Base-by-base conservation (phyloP, 2,797 vertebrate genomes). In the Sebastes goodei region DNA sequence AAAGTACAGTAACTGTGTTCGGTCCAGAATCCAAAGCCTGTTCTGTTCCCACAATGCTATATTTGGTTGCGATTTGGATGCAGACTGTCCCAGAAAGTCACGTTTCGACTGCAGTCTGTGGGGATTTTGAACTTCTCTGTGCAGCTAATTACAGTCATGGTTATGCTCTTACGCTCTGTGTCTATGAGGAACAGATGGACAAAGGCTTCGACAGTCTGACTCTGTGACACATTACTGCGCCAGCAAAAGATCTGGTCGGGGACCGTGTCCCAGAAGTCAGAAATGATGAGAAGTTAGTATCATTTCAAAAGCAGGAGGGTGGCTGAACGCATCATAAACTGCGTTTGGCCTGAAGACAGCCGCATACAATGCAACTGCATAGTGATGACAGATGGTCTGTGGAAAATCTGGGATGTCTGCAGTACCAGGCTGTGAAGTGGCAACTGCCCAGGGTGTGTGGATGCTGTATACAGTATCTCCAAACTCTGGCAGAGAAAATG, bases 171-270 rank as follows among this genome's bases (percentile, higher is more conserved):
- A 5, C 73, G 65, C 32, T 75, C 55, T 52, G 29, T 69, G 91
- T 90, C 86, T 88, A 89, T 87, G 77, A 93, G 74, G 86, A 93
- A 87, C 92, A 94, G 88, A 94, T 92, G 90, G 87, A 92, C 81
- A 78, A 74, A 71, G 81, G 82, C 62, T 85, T 81, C 76, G 71
- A 85, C 81, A 81, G 83, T 71, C 70, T 81, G 74, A 85, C 76
- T 88, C 67, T 53, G 67, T 59, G 78, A 83, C 80, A 80, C 66
- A 69, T 80, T 60, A 42, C 79, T 56, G 29, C 7, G n/a, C 57
- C 60, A 74, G 76, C 63, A 62, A 76, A 67, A 72, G 61, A 73
- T 78, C n/a, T 52, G 73, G 65, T 91, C 52, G 49, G 46, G 17
- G 32, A 69, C 38, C 10, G 7, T 56, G 60, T 86, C 85, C 84